Percentiles rank a stretch among this genome's conserved stretches.
These are phyloP conservation scores for Hemaris fuciformis DNA, from an alignment of 2,888 invertebrate species.

Conservation along the genomic window DNA sequence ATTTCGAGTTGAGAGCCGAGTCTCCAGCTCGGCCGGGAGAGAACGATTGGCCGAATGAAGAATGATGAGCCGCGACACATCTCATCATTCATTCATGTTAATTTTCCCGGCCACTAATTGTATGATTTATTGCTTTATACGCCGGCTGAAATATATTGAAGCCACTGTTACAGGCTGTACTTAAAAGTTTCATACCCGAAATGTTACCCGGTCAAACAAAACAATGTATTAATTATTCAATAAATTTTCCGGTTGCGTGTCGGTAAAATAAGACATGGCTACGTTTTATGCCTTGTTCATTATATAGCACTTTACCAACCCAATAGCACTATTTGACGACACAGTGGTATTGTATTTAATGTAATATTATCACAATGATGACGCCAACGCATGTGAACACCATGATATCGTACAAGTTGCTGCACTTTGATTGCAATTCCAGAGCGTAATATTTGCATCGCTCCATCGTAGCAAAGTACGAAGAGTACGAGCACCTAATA, in stretches of 20 bases:
- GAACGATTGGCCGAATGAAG: constrained; percentile 1
- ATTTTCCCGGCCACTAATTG: constrained; percentile 30
- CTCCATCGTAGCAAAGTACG: constrained; percentile 17
- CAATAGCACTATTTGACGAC: not conserved
- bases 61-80: constrained; percentile 10
- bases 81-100: constrained; percentile 35
- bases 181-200: not conserved
- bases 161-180: not conserved
- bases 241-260: not conserved
- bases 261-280: not conserved
- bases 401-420: not conserved
- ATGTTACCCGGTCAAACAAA: not conserved
- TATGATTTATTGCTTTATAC: constrained; percentile 15
- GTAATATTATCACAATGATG: not conserved
- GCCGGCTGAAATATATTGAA: not conserved
- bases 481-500: not conserved
- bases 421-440: not conserved
- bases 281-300: not conserved
- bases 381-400: not conserved
- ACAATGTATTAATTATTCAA: not conserved
- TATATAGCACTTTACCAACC: not conserved
- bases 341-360: not conserved
- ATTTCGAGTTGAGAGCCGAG: constrained; percentile 28
- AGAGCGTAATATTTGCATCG: constrained; percentile 11
- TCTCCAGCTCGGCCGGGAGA: not conserved